A percentile compares a stretch with the other conserved stretches of the same genome.
These are phyloP conservation scores for Bombus pyrosoma DNA, from an alignment of 1,140 invertebrate species.

Conservation along the genomic window DNA sequence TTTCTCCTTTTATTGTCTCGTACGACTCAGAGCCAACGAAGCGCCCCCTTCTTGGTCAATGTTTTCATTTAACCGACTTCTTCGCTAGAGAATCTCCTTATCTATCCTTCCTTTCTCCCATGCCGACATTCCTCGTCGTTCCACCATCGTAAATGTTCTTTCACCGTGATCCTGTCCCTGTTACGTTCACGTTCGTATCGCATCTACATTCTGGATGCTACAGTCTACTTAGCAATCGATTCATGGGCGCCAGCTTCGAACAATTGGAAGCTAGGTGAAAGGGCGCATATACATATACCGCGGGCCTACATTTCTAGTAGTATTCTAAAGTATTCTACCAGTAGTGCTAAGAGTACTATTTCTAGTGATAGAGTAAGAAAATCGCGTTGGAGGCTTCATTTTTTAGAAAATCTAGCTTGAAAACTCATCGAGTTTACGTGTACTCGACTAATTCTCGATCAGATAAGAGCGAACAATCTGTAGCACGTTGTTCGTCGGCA, in stretches of 20 bases:
- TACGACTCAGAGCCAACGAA: neutral
- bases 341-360: too few relatives aligned
- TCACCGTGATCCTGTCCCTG: neutral
- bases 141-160: neutral
- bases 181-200: neutral
- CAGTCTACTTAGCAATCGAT: constrained; percentile 10
- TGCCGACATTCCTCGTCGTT: neutral
- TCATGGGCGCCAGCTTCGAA: neutral
- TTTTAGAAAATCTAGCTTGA: too few relatives aligned
- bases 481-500: too few relatives aligned
- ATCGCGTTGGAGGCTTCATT: too few relatives aligned
- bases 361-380: too few relatives aligned
- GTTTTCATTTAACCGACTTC: neutral
- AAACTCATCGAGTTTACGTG: too few relatives aligned
- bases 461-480: too few relatives aligned
- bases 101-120: neutral
- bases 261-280: neutral
- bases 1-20: constrained; percentile 6
- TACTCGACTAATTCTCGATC: too few relatives aligned
- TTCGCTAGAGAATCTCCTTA: neutral
- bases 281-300: neutral
- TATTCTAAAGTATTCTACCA: too few relatives aligned
- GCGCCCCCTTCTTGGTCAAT: neutral
- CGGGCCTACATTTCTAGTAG: too few relatives aligned
- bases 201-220: neutral